Base-by-base conservation (phyloP, 2,888 invertebrate genomes). In the Maniola hyperantus region DNA sequence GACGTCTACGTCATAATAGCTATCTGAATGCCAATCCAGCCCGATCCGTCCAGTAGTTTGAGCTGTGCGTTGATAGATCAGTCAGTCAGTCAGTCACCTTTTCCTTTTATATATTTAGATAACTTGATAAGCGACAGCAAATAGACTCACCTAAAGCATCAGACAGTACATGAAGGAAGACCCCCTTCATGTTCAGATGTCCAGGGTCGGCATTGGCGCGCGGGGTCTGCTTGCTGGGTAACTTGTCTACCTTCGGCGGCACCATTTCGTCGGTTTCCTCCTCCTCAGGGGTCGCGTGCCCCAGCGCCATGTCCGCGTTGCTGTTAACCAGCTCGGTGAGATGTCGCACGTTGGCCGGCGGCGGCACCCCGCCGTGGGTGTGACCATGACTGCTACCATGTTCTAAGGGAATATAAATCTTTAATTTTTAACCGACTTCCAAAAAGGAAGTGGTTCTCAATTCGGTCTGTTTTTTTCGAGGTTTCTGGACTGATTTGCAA, bases 161-260 rank as follows among this genome's bases (percentile, higher is more conserved):
- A 58, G 99, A 99, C 46, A 99, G 89, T 5, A 99, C 97, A 84
- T 99, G 99, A 64, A 99, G 93, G 86, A 99, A 99, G n/a, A 99
- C 99, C n/a, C 99, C 99, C 64, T 97, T 95, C 99, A 99, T 99
- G 84, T 99, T 99, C 96, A 99, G 96, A 83, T 98, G 97, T 2
- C 96, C 95, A 0, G 96, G 94, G 80, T 95, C 94, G 0, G 86
- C 66, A 1, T 80, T 70, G 55, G 77, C 76, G 65, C 81, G 79
- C 0, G 87, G 82, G 92, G 89, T 77, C 69, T 89, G 86, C 59
- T 85, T 86, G 70, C 79, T 83, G 69, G 87, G 79, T 33, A 78
- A 64, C 69, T 86, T 85, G 61, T 77, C 79, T 0, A 79, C 72
- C 63, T 84, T 87, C 0, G 88, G 87, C 44, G 87, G 87, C 0